These are phyloP conservation scores for Eucidaris tribuloides DNA, from an alignment of 35 echinoderm and acorn worm genomes.

Conservation along the genomic window DNA sequence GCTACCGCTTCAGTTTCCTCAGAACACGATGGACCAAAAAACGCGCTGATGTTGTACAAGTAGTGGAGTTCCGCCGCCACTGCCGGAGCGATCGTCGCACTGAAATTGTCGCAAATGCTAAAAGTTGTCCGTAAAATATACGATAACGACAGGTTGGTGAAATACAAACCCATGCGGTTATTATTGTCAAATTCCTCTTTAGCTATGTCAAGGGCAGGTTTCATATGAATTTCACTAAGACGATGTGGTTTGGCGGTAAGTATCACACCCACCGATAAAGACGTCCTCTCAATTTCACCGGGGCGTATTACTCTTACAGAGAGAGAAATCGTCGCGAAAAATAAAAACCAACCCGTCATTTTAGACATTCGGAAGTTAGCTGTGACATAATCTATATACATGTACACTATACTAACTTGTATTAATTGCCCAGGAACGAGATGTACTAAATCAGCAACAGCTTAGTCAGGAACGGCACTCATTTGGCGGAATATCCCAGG, in stretches of 20 bases:
- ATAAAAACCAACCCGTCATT: too few species aligned
- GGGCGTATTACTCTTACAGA: too few species aligned
- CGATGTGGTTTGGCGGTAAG: neutral
- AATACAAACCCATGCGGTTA: neutral
- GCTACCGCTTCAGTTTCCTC: neutral
- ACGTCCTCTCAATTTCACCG: too few species aligned
- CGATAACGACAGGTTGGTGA: neutral
- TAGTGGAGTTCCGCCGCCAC: conserved; percentile 51
- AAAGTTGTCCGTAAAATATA: neutral
- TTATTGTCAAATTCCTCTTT: neutral
- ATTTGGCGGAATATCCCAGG: too few species aligned
- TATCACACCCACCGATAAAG: neutral
- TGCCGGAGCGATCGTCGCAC: conserved; percentile 21
- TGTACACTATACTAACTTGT: too few species aligned
- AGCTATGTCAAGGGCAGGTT: neutral
- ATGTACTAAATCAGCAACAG: too few species aligned
- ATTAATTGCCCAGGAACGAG: too few species aligned
- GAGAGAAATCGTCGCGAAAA: too few species aligned
- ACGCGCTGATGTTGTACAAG: conserved; percentile 47
- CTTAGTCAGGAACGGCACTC: too few species aligned
- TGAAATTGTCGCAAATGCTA: neutral
- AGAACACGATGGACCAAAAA: conserved; percentile 23
- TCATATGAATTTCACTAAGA: neutral
- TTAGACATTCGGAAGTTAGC: too few species aligned
- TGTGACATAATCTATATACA: too few species aligned